Conservation (phyloP, 2,797 vertebrate genomes). For the Enteromius trimaculatus region DNA sequence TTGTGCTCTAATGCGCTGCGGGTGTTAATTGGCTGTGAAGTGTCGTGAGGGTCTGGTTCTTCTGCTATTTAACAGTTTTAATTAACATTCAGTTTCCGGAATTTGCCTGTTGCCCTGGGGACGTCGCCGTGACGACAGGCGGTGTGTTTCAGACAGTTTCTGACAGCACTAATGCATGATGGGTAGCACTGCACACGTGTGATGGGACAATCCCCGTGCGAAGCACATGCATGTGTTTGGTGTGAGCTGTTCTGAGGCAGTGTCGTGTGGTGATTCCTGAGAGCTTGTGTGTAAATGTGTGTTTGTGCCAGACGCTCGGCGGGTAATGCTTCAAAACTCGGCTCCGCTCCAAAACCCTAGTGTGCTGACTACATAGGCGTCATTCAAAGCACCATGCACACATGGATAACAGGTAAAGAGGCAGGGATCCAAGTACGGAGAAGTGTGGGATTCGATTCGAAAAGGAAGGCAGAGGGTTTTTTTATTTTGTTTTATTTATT, state of each 20-base stretch:
- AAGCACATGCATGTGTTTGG: neutral
- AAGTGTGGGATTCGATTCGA: neutral
- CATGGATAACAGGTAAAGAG: too few species aligned
- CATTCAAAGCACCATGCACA: neutral
- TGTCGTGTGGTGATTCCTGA: slow-evolving; percentile 39
- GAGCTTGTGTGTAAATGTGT: slow-evolving; percentile 20
- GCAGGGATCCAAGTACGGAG: neutral
- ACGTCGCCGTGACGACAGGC: slow-evolving; percentile 31
- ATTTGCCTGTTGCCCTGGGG: slow-evolving; percentile 25
- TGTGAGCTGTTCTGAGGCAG: slow-evolving; percentile 13
- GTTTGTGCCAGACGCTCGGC: slow-evolving; percentile 27
- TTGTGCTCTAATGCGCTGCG: neutral
- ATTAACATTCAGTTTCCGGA: slow-evolving; percentile 53
- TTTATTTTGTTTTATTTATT: neutral
- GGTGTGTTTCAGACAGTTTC: neutral
- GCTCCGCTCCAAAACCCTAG: neutral
- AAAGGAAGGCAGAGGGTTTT: neutral
- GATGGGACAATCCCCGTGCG: neutral
- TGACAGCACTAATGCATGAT: neutral
- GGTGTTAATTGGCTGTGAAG: slow-evolving; percentile 30
- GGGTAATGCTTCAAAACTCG: neutral
- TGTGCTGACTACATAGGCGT: neutral
- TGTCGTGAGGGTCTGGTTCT: neutral
- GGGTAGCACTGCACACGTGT: neutral
- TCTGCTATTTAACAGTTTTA: slow-evolving; percentile 52